Base-by-base conservation (phyloP, 2,888 invertebrate genomes). In the Lepidocyrtinus sp. region DNA sequence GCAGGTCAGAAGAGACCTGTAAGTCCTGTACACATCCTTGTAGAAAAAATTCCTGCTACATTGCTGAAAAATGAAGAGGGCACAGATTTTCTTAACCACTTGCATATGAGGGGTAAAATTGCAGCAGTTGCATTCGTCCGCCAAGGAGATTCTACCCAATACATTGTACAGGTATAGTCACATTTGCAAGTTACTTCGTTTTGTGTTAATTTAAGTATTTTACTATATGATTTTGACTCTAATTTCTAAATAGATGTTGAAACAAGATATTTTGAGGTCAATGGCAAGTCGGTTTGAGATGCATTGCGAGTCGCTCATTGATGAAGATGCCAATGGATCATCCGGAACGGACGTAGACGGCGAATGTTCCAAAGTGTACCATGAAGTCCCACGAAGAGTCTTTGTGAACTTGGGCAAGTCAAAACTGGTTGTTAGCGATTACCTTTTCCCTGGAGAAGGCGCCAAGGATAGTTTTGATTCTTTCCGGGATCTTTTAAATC, bases 291-390 rank as follows among this genome's bases (percentile, higher is more conserved):
- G 97, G 82, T 92, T 97, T 87, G 96, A 96, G 87, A 94, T 97
- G 91, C 95, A 97, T 88, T 96, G 96, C 91, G 97, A 97, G 89
- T 96, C 96, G 75, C 90, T 97, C 72, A 94, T 96, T 85, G 95
- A 95, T 89, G 95, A 95, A 88, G 93, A 93, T 87, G 92, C 88
- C 71, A 88, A 88, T 87, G 84, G 86, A 45, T 75, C 75, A 1
- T 61, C 75, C 7, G 85, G 81, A 22, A 69, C 71, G 21, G 83
- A 82, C 2, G 83, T 78, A 1, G 83, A 85, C 25, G 55, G 59
- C 2, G 80, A 77, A n/a, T 75, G 67, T 21, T 50, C 81, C 1
- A 83, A 82, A 59, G 82, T 84, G 1, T 84, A 82, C 84, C 96
- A 96, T 87, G 96, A 97, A 89, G 96, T 96, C 0, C 97, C 97